phyloP scores from a whole-genome alignment of 2,888 invertebrate genomes.

The Yponomeuta evonymella region DNA sequence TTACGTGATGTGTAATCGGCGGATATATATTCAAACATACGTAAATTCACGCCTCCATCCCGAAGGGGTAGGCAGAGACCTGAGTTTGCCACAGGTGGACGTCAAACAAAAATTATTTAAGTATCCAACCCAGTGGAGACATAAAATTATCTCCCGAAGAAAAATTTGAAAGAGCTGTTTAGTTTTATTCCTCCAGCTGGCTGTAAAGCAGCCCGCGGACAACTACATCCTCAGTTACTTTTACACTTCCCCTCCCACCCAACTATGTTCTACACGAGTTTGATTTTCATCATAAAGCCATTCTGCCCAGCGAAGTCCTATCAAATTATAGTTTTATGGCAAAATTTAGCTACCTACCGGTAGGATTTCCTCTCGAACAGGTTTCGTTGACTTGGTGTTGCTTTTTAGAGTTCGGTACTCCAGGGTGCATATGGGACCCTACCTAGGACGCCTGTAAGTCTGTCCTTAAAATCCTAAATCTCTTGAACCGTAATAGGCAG shows the following conservation, averaged over 20 bases:
- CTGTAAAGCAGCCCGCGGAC: not conserved
- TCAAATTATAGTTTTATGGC: not conserved
- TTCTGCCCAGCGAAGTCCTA: not conserved
- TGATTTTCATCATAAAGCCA: not conserved
- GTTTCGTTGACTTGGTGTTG: not conserved
- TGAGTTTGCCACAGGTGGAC: too few relatives aligned
- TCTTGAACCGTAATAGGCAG: too few relatives aligned
- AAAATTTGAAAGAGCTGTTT: too few relatives aligned
- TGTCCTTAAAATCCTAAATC: too few relatives aligned
- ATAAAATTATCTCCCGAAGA: too few relatives aligned
- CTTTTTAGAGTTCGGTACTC: not conserved
- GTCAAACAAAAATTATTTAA: too few relatives aligned
- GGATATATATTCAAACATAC: too few relatives aligned
- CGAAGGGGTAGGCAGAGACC: too few relatives aligned
- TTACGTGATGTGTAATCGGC: too few relatives aligned
- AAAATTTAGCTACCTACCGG: not conserved
- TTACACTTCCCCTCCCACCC: not conserved
- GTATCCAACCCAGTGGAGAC: too few relatives aligned
- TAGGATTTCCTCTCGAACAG: not conserved
- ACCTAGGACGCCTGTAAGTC: too few relatives aligned
- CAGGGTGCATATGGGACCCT: not conserved
- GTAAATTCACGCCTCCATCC: too few relatives aligned
- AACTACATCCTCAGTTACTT: not conserved
- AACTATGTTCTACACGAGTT: not conserved
- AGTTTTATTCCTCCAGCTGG: not conserved